Evolutionary conservation across 2,888 invertebrate species (phyloP).

Genomic region (Oscheius myriophilus): DNA sequence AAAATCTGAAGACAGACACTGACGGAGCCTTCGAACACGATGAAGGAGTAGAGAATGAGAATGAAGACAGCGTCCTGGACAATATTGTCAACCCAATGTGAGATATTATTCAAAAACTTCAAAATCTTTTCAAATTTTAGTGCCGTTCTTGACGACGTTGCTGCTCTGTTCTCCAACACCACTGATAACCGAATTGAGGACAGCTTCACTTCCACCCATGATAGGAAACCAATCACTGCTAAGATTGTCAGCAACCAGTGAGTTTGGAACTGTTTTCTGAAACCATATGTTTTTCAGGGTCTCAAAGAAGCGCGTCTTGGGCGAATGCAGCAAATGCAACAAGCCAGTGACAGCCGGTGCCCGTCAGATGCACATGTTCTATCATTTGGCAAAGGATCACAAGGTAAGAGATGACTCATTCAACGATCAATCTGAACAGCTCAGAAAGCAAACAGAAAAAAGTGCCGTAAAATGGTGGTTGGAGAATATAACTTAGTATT

Average conservation of each 20-base stretch:
- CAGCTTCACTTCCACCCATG: conserved; percentile 15
- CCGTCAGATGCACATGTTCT: conserved; percentile 70
- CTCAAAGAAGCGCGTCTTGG: conserved; percentile 67
- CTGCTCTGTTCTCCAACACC: conserved; percentile 45
- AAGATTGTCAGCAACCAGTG: conserved; percentile 34
- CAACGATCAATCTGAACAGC: background rate
- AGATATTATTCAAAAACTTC: conserved; percentile 10
- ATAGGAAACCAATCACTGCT: conserved; percentile 7
- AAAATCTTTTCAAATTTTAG: too few relatives aligned
- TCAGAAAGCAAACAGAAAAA: too few relatives aligned
- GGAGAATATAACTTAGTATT: too few relatives aligned
- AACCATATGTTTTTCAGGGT: conserved; percentile 31
- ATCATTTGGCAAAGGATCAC: conserved; percentile 67
- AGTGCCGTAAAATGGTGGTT: too few relatives aligned
- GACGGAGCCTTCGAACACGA: background rate
- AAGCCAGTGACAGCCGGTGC: conserved; percentile 70
- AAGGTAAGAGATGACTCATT: conserved; percentile 38
- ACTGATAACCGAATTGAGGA: conserved; percentile 39
- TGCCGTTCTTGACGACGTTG: conserved; percentile 57
- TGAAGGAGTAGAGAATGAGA: conserved; percentile 30
- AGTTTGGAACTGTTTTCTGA: conserved; percentile 3
- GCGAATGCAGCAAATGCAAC: conserved; percentile 66
- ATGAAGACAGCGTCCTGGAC: conserved; percentile 35
- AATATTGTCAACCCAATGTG: conserved; percentile 47
- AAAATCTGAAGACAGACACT: conserved; percentile 31